Base-by-base conservation (phyloP, 2,888 invertebrate species). In the Apamea crenata region DNA sequence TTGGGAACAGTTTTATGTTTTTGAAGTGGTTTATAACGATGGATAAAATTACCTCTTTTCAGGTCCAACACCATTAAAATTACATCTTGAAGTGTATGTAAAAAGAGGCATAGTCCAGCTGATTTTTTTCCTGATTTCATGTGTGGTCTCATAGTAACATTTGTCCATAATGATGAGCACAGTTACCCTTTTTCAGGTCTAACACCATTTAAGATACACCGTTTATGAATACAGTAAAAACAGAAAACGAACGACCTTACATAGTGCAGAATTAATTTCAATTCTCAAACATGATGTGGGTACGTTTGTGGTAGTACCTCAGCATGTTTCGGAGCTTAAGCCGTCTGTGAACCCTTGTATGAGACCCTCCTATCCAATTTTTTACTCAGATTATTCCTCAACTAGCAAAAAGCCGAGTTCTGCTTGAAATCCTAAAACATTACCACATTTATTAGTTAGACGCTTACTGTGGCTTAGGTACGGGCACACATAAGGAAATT, bases 371-470 rank as follows among this genome's bases (percentile, higher is more conserved):
- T 63, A 36, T 40, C 3, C 44, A 5, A 67, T 61, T 82, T 83
- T 82, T 83, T 78, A 59, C 78, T 61, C 59, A 40, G 67, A 78
- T 72, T 73, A 78, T 53, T 78, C 68, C 44, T 47, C n/a, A 56
- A 47, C 16, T 36, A 74, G 74, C 80, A 82, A 80, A 80, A 82
- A 80, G 16, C 16, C 7, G 44, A 66, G 1, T 36, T 36, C 25
- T 21, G 69, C 59, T 47, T 69, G 63, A 56, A 59, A 61, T 73
- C 70, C 69, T 69, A 69, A 69, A 83, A 81, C 83, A 81, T 65
- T 63, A 69, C 82, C 68, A 82, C 77, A 83, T 83, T 65, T 83
- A 50, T 81, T 65, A 83, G 83, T 53, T 8, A 18, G 36, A 16
- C 69, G 68, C 68, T 83, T 65, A 69, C 44, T 18, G 8, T 29